These are phyloP conservation scores for Eudyptes chrysolophus DNA, from an alignment of 2,113 vertebrate genomes.

Conservation along the genomic window DNA sequence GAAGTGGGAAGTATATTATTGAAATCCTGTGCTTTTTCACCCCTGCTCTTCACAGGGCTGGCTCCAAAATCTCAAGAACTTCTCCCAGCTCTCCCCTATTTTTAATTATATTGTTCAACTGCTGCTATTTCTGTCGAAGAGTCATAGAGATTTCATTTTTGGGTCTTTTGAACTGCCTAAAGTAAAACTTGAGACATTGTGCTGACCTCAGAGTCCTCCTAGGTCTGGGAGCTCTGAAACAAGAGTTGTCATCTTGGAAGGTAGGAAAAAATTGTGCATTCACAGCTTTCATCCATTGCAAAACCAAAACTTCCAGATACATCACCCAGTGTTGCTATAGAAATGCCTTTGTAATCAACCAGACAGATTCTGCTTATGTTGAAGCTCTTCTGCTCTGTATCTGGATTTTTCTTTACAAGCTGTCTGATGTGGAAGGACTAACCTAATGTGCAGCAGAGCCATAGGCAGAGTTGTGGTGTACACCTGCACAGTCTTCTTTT, in stretches of 20 bases:
- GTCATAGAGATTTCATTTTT: background rate
- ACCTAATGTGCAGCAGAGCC: background rate
- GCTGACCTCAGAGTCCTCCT: background rate
- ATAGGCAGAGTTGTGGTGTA: background rate
- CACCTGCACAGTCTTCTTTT: background rate
- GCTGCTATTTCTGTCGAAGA: background rate
- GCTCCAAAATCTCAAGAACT: background rate
- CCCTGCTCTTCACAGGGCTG: background rate
- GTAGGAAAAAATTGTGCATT: background rate
- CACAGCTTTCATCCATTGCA: background rate
- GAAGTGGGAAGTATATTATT: background rate
- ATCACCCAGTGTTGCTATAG: background rate
- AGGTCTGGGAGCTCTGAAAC: background rate
- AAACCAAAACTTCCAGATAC: background rate
- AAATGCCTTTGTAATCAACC: background rate
- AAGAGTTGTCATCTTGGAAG: background rate
- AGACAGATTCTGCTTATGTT: background rate
- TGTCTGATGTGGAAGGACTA: background rate
- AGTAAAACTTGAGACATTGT: background rate
- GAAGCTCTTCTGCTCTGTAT: background rate
- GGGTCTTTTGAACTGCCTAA: background rate
- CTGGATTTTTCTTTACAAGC: background rate
- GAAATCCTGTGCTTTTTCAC: background rate
- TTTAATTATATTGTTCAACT: background rate
- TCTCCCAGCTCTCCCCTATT: background rate